phyloP scores from a whole-genome alignment of 2,888 invertebrate genomes.

The Apamea crenata region DNA sequence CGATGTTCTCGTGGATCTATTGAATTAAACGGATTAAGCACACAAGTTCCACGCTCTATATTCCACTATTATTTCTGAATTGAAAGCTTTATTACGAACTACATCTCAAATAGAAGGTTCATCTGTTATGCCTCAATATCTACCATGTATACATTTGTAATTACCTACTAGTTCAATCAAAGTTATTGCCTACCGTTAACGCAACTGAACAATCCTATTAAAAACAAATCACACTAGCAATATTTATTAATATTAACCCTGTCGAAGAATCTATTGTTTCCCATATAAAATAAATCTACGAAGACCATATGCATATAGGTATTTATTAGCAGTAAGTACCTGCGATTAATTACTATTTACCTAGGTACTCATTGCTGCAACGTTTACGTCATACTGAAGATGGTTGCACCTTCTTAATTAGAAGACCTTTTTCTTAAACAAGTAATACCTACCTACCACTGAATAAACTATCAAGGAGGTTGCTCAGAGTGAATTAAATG shows the following conservation, averaged over 20 bases:
- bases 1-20: constrained; percentile 85
- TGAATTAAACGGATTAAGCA: constrained; percentile 86
- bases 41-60: constrained; percentile 81
- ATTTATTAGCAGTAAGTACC: constrained; percentile 37
- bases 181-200: constrained; percentile 21
- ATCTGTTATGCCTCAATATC: constrained; percentile 5
- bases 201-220: constrained; percentile 10
- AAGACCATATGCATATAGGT: constrained; percentile 27
- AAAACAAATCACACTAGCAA: constrained; percentile 20
- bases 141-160: constrained; percentile 18
- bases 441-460: constrained; percentile 55
- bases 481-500: constrained; percentile 66
- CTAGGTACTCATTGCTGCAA: constrained; percentile 35
- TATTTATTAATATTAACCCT: constrained; percentile 14
- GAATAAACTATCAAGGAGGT: constrained; percentile 67
- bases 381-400: constrained; percentile 64
- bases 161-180: constrained; percentile 7
- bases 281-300: constrained; percentile 36
- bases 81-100: constrained; percentile 63
- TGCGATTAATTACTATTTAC: constrained; percentile 56
- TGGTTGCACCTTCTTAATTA: constrained; percentile 61
- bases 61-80: constrained; percentile 67
- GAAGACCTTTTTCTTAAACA: constrained; percentile 58
- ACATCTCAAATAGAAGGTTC: constrained; percentile 44
- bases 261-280: constrained; percentile 28